Conservation (phyloP, 2,888 invertebrate species). For the Epinotia brunnichana region DNA sequence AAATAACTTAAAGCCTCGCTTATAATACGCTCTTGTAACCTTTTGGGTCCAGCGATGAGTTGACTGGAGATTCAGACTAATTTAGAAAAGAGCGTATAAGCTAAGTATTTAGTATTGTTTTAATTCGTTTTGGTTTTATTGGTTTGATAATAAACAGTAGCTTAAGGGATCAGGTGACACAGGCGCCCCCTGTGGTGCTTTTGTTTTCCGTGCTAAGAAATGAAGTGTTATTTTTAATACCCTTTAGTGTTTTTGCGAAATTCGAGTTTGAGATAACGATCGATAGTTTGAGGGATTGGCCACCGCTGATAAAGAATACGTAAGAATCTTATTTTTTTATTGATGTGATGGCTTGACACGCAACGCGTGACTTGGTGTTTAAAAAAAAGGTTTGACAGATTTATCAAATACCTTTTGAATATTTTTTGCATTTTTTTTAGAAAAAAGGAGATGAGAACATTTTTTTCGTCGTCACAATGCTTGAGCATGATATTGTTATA, state of each 20-base stretch:
- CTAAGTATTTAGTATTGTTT: too few relatives aligned
- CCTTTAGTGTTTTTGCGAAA: constrained; percentile 38
- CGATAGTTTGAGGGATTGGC: constrained; percentile 29
- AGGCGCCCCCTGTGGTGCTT: constrained; percentile 62
- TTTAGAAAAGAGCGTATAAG: background rate
- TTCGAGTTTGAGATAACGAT: constrained; percentile 36
- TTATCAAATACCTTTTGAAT: constrained; percentile 5
- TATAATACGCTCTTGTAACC: background rate
- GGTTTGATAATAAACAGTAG: constrained; percentile 74
- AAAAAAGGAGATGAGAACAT: background rate
- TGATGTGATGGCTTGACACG: constrained; percentile 10
- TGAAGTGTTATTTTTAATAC: constrained; percentile 44
- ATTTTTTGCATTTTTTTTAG: background rate
- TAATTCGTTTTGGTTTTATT: constrained; percentile 48
- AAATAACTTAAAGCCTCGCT: constrained; percentile 17
- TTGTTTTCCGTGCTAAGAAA: constrained; percentile 39
- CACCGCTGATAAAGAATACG: constrained; percentile 13
- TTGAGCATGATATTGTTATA: too few relatives aligned
- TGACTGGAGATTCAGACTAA: background rate
- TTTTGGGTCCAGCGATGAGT: background rate
- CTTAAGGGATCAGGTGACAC: constrained; percentile 70
- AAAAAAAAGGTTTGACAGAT: constrained; percentile 14
- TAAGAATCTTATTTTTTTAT: constrained; percentile 10
- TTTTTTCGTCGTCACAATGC: background rate
- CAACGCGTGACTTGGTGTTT: constrained; percentile 8